phyloP scores from a whole-genome alignment of 1,140 invertebrate genomes.

The Sweltsa coloradensis region DNA sequence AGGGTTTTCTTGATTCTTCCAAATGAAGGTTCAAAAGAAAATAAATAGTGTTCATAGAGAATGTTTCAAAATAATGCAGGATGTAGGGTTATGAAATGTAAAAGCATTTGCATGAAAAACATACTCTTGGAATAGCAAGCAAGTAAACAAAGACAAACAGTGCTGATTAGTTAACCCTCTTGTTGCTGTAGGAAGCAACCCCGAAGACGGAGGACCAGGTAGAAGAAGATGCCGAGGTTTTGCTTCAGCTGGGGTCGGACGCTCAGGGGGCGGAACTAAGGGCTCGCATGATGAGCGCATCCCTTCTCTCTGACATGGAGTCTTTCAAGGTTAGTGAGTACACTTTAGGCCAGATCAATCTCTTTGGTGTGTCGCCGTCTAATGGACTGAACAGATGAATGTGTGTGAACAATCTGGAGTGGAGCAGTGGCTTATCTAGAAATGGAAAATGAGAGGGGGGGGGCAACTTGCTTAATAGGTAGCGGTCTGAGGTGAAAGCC shows the following conservation, averaged over 20 bases:
- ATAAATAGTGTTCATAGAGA: not conserved
- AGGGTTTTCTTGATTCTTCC: no score
- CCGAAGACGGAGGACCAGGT: constrained; percentile 96
- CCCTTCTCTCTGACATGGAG: constrained; percentile 94
- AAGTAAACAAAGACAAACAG: constrained; percentile 37
- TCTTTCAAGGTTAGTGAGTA: constrained; percentile 89
- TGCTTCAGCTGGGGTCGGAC: constrained; percentile 75
- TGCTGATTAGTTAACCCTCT: constrained; percentile 31
- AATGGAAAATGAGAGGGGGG: no score
- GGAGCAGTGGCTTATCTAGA: no score
- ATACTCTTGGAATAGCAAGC: not conserved
- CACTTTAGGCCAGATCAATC: no score
- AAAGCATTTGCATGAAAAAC: no score
- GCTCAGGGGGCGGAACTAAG: constrained; percentile 70
- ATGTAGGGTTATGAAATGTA: not conserved
- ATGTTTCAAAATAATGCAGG: not conserved
- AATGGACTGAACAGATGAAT: no score
- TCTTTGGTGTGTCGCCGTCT: no score
- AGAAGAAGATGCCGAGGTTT: constrained; percentile 82
- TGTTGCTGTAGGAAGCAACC: constrained; percentile 55
- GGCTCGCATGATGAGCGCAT: constrained; percentile 89
- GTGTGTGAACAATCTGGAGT: no score
- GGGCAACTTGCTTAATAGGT: no score
- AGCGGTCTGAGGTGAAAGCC: no score
- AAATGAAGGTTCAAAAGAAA: no score